Evolutionary conservation across 2,888 invertebrate genomes (phyloP).

Genomic region (Chrysolina americana): DNA sequence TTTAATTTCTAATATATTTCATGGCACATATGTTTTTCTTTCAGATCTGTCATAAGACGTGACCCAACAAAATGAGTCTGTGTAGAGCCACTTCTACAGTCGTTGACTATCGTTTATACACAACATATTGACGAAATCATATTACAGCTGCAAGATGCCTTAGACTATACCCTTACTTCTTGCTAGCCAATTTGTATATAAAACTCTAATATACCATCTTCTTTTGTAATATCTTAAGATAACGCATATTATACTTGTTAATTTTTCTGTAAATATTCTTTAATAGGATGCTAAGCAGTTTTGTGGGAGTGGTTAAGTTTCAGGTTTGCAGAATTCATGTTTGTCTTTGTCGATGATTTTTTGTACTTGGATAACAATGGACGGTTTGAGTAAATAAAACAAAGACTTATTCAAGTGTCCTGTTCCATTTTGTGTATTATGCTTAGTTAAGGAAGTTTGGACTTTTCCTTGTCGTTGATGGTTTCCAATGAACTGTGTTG

Average conservation of each 20-base stretch:
- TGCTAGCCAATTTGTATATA: slow-evolving; percentile 62
- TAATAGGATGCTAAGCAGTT: slow-evolving; percentile 25
- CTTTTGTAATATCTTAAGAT: slow-evolving; percentile 60
- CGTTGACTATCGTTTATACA: slow-evolving; percentile 60
- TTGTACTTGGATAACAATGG: not conserved
- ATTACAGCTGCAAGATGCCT: slow-evolving; percentile 62
- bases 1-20: not conserved
- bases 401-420: not conserved
- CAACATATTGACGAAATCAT: slow-evolving; percentile 42
- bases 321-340: not conserved
- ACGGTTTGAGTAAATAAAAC: not conserved
- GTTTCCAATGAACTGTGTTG: too few species aligned
- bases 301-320: slow-evolving; percentile 30
- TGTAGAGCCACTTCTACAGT: slow-evolving; percentile 56
- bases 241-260: slow-evolving; percentile 56
- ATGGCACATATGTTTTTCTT: slow-evolving; percentile 48
- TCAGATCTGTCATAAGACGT: slow-evolving; percentile 68
- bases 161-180: slow-evolving; percentile 62
- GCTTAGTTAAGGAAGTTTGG: not conserved
- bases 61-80: slow-evolving; percentile 51
- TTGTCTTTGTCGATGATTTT: not conserved
- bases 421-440: slow-evolving; percentile 4
- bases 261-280: slow-evolving; percentile 50
- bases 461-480: not conserved
- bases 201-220: slow-evolving; percentile 55